Percentiles rank a stretch among this genome's conserved stretches.
Conservation (phyloP, 1,140 invertebrate species). For the Macrocentrus cingulum region DNA sequence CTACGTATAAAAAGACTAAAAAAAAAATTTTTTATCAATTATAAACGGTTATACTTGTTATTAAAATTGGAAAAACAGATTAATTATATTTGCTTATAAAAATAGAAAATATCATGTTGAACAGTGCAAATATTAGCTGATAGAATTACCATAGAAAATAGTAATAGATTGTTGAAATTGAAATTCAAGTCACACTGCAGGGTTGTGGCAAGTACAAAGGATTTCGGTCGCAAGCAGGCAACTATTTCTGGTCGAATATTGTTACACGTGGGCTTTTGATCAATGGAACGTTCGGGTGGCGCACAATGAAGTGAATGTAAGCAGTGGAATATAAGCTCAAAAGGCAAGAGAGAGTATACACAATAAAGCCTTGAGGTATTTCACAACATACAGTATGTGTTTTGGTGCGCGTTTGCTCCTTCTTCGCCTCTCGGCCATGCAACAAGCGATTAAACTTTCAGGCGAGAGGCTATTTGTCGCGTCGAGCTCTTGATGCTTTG, state of each 20-base stretch:
- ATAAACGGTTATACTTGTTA: neutral
- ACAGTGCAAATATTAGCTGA: too few species aligned
- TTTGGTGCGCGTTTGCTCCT: neutral
- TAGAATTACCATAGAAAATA: too few species aligned
- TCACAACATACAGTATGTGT: neutral
- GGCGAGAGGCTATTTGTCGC: neutral
- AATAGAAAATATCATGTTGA: too few species aligned
- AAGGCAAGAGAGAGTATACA: neutral
- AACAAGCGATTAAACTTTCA: conserved; percentile 24
- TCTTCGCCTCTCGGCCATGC: neutral
- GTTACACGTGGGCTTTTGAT: conserved; percentile 26
- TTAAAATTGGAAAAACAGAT: conserved; percentile 6
- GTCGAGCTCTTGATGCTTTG: conserved; percentile 3
- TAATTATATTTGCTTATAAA: too few species aligned
- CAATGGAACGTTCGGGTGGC: conserved; percentile 8
- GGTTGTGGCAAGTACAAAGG: neutral
- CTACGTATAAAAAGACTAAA: too few species aligned
- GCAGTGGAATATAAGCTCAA: neutral
- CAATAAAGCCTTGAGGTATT: neutral
- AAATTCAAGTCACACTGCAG: conserved; percentile 18
- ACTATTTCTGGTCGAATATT: conserved; percentile 20
- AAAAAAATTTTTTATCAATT: too few species aligned
- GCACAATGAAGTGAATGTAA: conserved; percentile 19
- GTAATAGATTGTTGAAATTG: conserved; percentile 6
- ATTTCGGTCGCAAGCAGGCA: neutral